Evolutionary conservation across 2,888 invertebrate genomes (phyloP), one percentile per base, ranked within the genome.

Genomic region (Sminthurinus aureus): DNA sequence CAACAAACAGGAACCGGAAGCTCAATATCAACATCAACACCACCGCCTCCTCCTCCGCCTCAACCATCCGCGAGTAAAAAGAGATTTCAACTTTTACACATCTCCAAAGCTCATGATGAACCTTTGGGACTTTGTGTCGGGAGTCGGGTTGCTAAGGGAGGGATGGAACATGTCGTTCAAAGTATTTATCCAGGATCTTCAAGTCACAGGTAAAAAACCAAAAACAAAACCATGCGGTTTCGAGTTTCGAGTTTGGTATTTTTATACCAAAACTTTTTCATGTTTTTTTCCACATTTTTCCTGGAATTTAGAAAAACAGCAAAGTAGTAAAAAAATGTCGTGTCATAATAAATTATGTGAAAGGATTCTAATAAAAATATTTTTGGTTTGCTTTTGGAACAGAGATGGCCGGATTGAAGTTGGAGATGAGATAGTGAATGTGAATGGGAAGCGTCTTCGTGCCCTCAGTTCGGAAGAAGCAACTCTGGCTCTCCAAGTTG

Each of bases 351-450:
- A n/a, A n/a, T n/a, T n/a, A 38, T 38, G 38, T 38, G 38, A 38
- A 38, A 6, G 6, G 38, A 38, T 38, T 38, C 3, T 38, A 38
- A 38, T 38, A 38, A 38, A 38, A 38, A 38, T 38, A 38, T 38
- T 38, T 38, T 38, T 38, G 38, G 38, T 38, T 38, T 38, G 38
- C 3, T 75, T 74, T 38, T 73, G 77, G 91, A 91, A 83, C 90
- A 93, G 93, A 88, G 94, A 94, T 89, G 94, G 94, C 0, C 92
- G 93, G 0, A 90, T 95, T 82, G 92, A 92, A 82, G 92, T 94
- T 58, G 94, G 94, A 18, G 95, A 95, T 89, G 94, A 94, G 89
- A 92, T 95, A 50, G 91, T 95, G 50, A 94, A 94, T 86, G 94
- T 94, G 8, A 94, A 95, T 89, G 94, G 94, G 15, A 92, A 93